These are phyloP conservation scores for Oscheius onirici DNA, from an alignment of 2,888 invertebrate genomes.

Conservation along the genomic window DNA sequence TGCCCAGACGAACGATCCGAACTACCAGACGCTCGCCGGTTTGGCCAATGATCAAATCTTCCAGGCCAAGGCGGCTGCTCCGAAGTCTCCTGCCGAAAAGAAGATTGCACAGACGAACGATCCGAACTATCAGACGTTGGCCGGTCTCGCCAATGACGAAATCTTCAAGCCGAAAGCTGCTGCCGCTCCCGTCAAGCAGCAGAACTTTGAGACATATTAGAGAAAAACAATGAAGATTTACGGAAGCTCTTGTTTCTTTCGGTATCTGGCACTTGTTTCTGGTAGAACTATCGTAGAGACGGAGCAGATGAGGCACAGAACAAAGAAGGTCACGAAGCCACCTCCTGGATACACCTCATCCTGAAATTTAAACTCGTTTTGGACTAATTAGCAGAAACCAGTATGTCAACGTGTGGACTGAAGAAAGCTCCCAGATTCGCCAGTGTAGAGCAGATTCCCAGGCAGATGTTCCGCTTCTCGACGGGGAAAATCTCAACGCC, in stretches of 20 bases:
- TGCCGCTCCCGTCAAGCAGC: too few species aligned
- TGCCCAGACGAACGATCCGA: too few species aligned
- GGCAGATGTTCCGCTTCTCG: conserved; percentile 47
- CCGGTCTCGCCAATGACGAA: too few species aligned
- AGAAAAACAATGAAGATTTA: neutral
- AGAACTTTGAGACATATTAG: neutral
- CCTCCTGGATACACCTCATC: conserved; percentile 13
- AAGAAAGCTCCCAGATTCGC: conserved; percentile 53
- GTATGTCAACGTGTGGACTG: conserved; percentile 48
- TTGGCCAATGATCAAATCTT: too few species aligned
- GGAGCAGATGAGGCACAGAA: neutral
- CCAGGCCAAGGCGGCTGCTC: too few species aligned
- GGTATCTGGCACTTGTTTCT: neutral
- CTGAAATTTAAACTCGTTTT: neutral
- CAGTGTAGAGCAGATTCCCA: conserved; percentile 55
- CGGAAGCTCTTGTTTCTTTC: neutral
- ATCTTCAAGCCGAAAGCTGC: too few species aligned
- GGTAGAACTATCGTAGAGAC: conserved; percentile 3
- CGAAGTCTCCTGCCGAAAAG: too few species aligned
- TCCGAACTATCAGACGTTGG: too few species aligned
- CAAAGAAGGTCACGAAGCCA: neutral
- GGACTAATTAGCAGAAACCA: conserved; percentile 32
- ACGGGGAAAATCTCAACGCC: conserved; percentile 61
- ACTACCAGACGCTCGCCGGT: too few species aligned
- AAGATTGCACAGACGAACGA: too few species aligned